phyloP scores from a whole-genome alignment of 2,113 vertebrate species.

The Gavia stellata region DNA sequence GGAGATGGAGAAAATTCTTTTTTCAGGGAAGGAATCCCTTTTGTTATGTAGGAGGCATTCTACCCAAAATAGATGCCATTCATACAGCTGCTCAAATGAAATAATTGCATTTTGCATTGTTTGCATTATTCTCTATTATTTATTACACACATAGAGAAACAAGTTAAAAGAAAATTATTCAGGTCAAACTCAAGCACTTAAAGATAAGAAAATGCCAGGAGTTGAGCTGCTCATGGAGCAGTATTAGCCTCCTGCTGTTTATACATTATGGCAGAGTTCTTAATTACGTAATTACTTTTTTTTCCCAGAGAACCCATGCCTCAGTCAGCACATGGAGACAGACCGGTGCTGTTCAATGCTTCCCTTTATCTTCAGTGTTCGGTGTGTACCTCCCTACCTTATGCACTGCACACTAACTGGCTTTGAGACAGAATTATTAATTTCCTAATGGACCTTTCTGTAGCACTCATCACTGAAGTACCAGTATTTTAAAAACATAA shows the following conservation, averaged over 20 bases:
- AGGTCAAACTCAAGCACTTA: background rate
- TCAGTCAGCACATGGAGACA: background rate
- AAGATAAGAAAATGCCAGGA: background rate
- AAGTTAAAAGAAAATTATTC: background rate
- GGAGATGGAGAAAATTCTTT: background rate
- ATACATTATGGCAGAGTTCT: background rate
- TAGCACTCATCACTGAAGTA: background rate
- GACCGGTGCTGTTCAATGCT: background rate
- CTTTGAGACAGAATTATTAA: background rate
- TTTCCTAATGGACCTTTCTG: background rate
- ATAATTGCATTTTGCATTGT: background rate
- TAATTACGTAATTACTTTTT: background rate
- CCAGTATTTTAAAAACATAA: background rate
- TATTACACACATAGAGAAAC: background rate
- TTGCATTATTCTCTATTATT: background rate
- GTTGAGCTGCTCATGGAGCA: background rate
- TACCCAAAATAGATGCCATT: background rate
- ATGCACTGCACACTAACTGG: background rate
- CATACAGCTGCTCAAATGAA: background rate
- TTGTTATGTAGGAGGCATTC: background rate
- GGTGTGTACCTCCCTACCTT: background rate
- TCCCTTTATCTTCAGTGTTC: background rate
- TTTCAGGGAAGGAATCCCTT: background rate
- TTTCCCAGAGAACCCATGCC: background rate
- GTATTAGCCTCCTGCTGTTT: background rate